Evolutionary conservation across 1,140 invertebrate genomes (phyloP).

Genomic region (Drosophila bocki): DNA sequence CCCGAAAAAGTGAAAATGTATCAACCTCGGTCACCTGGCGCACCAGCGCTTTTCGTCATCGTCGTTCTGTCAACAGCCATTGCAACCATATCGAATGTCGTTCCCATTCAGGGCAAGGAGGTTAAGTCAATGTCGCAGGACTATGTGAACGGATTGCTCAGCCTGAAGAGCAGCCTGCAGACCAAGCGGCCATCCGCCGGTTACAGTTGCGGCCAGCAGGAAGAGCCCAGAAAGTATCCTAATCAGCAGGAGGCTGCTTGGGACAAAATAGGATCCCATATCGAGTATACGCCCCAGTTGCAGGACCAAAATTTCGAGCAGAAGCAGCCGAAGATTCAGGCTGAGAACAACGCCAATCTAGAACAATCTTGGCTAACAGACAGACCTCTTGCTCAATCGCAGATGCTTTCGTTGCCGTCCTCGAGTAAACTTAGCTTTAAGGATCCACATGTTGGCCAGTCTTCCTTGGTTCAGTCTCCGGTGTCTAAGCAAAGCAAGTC

Average conservation of each 20-base stretch:
- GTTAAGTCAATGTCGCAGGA: conserved; percentile 1
- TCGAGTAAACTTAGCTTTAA: too few relatives aligned
- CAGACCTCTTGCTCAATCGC: conserved; percentile 4
- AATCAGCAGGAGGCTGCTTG: conserved; percentile 1
- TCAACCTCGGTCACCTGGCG: conserved; percentile 20
- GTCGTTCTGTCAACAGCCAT: conserved; percentile 13
- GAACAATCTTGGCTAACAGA: conserved; percentile 1
- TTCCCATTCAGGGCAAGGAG: background rate
- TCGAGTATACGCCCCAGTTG: background rate
- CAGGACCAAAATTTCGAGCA: conserved; percentile 10
- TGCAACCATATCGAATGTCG: conserved; percentile 8
- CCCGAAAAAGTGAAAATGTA: conserved; percentile 58
- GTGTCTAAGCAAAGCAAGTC: background rate
- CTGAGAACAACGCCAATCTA: background rate
- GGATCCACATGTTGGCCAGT: conserved; percentile 2
- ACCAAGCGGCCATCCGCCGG: conserved; percentile 13
- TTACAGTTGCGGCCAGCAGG: background rate
- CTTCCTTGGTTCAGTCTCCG: conserved; percentile 9
- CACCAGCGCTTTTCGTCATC: conserved; percentile 16
- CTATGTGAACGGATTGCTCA: conserved; percentile 68
- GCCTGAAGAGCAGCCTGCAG: conserved; percentile 54
- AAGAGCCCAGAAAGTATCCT: background rate
- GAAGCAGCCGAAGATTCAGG: conserved; percentile 14
- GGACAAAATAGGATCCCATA: background rate
- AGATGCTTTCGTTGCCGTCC: conserved; percentile 5